Evolutionary conservation across 2,113 vertebrate species (phyloP), one percentile per base, ranked within the genome.

Genomic region (Epinephelus fuscoguttatus): DNA sequence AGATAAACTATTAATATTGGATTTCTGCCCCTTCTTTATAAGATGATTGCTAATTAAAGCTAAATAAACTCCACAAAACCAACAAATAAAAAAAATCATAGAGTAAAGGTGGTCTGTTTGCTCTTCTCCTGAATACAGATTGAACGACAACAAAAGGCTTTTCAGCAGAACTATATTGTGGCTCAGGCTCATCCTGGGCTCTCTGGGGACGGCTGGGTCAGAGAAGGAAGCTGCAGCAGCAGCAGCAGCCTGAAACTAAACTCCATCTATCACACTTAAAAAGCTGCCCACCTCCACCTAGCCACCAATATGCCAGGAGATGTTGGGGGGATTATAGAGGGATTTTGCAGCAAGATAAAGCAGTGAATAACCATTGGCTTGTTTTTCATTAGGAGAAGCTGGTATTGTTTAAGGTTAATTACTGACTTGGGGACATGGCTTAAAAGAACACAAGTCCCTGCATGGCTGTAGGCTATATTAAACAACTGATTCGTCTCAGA

Each of bases 191-290:
- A 72, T 85, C 80, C 75, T 57, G 6, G 60, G 75, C 73, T 86
- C 92, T 84, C 78, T 21, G 69, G 91, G 91, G 90, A 93, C 10
- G 72, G 27, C 45, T 67, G 82, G 87, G 74, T 82, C 84, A 89
- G 77, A 78, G 83, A 86, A 70, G 80, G 85, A 91, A 84, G 84
- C 80, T 71, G 84, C 84, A 21, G 78, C 75, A 83, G 78, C 90
- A 90, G 84, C 90, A 90, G 84, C 88, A 85, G 85, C 87, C 80
- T 82, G 84, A 83, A 86, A 88, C 90, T 82, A 93, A 93, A 93
- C 89, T 91, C 89, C 90, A 95, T 95, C 94, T 86, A 95, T 95
- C 94, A 94, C 92, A 94, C 92, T 95, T 95, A 94, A 92, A 92
- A 90, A 90, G 86, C 89, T 87, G 71, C 90, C 91, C 89, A 90